phyloP scores from a whole-genome alignment of 2,888 invertebrate species.

The Microctonus brassicae region DNA sequence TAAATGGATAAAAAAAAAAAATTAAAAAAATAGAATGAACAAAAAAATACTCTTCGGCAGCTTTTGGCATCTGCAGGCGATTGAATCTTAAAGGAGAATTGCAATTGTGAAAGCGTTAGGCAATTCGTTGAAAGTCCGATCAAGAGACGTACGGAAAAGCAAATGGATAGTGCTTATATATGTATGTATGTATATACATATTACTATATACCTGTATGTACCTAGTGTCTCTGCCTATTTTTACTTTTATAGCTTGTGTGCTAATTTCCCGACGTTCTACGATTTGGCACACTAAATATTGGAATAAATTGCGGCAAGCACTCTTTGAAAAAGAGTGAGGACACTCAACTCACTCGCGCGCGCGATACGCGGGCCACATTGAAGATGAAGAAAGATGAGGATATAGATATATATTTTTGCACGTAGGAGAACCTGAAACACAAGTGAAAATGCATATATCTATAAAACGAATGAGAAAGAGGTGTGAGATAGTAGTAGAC shows the following conservation, averaged over 20 bases:
- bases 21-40: neutral
- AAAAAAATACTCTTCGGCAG: neutral
- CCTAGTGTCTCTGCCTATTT: neutral
- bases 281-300: conserved; percentile 59
- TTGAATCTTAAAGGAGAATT: conserved; percentile 3
- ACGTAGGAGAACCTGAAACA: neutral
- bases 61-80: conserved; percentile 1
- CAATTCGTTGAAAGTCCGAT: conserved; percentile 5
- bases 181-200: neutral
- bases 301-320: conserved; percentile 61
- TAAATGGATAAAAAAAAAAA: neutral
- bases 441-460: neutral
- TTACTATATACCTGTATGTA: neutral
- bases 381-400: neutral
- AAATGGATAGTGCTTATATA: neutral
- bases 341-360: neutral
- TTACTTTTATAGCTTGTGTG: neutral
- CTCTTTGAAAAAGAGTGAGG: neutral
- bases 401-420: conserved; percentile 43
- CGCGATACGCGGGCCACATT: neutral
- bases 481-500: conserved; percentile 42
- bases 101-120: neutral
- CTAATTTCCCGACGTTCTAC: neutral
- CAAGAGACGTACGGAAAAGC: neutral
- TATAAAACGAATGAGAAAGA: conserved; percentile 18